Conservation (phyloP, 2,113 vertebrate genomes). For the Narcine bancroftii region DNA sequence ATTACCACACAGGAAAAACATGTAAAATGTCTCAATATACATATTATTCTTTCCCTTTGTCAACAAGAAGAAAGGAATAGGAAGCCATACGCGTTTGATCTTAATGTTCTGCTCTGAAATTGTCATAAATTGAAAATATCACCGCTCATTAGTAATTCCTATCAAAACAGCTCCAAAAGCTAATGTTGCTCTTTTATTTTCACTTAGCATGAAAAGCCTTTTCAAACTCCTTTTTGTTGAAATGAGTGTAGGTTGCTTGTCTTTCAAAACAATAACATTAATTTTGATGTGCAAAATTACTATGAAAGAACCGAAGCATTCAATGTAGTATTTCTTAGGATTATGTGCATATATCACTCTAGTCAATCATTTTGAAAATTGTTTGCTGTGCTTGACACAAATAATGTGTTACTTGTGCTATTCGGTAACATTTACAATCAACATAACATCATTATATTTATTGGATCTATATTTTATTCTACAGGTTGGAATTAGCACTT, state of each 20-base stretch:
- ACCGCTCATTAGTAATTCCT: neutral
- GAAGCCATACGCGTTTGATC: neutral
- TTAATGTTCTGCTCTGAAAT: neutral
- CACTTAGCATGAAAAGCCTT: neutral
- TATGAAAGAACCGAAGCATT: neutral
- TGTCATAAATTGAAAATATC: neutral
- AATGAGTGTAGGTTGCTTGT: neutral
- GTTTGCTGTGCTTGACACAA: neutral
- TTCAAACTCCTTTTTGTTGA: neutral
- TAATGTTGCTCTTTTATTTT: neutral
- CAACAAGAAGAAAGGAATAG: neutral
- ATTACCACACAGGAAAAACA: neutral
- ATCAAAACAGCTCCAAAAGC: neutral
- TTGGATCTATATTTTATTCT: neutral
- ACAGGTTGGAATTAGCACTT: neutral
- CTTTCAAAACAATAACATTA: neutral
- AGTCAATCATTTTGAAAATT: conserved; percentile 6
- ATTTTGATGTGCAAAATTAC: conserved; percentile 8
- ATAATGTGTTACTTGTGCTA: conserved; percentile 5
- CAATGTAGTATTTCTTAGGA: neutral
- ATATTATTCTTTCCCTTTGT: neutral
- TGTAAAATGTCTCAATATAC: too few species aligned
- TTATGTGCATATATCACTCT: neutral
- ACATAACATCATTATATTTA: neutral
- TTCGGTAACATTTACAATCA: conserved; percentile 1